Base-by-base conservation (phyloP, 2,797 vertebrate genomes). In the Agapornis canus region DNA sequence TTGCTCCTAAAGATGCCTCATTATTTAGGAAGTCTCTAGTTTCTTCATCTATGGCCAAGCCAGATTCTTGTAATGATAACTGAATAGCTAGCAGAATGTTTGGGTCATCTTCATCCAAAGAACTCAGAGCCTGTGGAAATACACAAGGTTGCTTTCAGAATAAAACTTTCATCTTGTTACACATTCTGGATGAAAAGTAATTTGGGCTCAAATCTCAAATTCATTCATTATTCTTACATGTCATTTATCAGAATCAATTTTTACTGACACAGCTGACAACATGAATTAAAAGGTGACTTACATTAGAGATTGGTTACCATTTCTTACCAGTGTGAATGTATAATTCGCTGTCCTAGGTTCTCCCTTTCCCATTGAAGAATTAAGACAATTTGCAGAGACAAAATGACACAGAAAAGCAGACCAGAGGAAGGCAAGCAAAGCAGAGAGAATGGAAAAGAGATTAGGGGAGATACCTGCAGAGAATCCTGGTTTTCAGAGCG, bases 61-160 rank as follows among this genome's bases (percentile, higher is more conserved):
- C 98, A 10, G 99, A 99, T 94, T 99, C 99, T 97, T 99, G 99
- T 91, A 99, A 98, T 37, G 99, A 99, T 80, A 99, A 98, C 97
- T 99, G 99, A 95, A 99, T 99, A 94, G 99, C 99, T 92, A 99
- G 97, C n/a, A 99, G 98, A 94, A 99, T 99, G 98, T 99, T 99
- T 48, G 99, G 99, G 95, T 99, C 99, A 32, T 99, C 99, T 81
- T 99, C 99, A 92, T 99, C 99, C 97, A 99, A 96, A 86, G 99
- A 99, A 94, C 99, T 99, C 70, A 99, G 98, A 96, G 98, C 99
- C 99, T 99, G 96, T 15, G 73, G 96, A 95, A 92, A 81, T 85
- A 97, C 4, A 18, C 12, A 80, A 83, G 18, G 76, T n/a, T 78
- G 92, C 66, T 77, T 82, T 96, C 90, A 96, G 87, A 91, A 92